Conservation (phyloP, 2,797 vertebrate species). For the Petrocephalus schoutedeni region DNA sequence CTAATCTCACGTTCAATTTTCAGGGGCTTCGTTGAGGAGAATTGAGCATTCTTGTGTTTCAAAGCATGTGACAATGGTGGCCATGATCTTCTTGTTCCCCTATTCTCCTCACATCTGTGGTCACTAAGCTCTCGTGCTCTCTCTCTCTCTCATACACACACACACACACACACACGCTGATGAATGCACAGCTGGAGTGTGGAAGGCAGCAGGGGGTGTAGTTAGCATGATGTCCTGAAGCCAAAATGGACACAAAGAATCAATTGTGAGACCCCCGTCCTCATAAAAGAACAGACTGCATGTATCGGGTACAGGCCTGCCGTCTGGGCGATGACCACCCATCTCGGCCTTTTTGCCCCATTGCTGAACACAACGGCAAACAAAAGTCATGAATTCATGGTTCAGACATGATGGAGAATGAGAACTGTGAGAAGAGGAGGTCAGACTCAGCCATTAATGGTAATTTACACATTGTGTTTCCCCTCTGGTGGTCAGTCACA, state of each 20-base stretch:
- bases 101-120: not conserved
- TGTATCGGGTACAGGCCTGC: not conserved
- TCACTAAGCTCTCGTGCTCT: not conserved
- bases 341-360: not conserved
- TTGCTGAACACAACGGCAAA: not conserved
- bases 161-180: not conserved
- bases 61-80: not conserved
- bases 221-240: not conserved
- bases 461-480: not conserved
- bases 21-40: not conserved
- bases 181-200: not conserved
- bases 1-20: not conserved
- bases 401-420: not conserved
- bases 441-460: not conserved
- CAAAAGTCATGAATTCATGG: not conserved
- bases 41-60: not conserved
- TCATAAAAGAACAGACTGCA: conserved; percentile 3
- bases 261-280: not conserved
- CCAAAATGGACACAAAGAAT: not conserved
- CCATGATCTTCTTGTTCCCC: not conserved
- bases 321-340: not conserved
- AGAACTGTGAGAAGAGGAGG: not conserved
- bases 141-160: not conserved
- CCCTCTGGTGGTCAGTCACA: not conserved
- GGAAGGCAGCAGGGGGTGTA: not conserved